These are phyloP conservation scores for Globia sparganii DNA, from an alignment of 2,888 invertebrate species.

Conservation along the genomic window DNA sequence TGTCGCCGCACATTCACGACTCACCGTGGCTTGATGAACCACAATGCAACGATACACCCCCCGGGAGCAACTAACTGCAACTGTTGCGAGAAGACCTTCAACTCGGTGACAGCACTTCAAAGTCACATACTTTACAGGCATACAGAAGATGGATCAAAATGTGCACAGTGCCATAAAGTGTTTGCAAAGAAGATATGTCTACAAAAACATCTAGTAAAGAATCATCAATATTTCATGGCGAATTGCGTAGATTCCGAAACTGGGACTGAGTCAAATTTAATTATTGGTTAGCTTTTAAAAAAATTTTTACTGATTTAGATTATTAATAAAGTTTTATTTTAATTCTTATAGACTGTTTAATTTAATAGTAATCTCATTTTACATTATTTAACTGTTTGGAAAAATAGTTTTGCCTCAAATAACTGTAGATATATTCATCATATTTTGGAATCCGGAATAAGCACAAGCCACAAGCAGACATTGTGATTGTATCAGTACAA, in stretches of 20 bases:
- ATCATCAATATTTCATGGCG: conserved; percentile 59
- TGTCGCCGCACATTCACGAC: conserved; percentile 78
- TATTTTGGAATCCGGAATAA: conserved; percentile 1
- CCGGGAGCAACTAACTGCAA: conserved; percentile 72
- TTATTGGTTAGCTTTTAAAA: conserved; percentile 5
- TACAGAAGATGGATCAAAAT: conserved; percentile 68
- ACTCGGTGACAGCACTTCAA: conserved; percentile 72
- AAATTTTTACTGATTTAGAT: neutral
- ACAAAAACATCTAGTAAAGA: conserved; percentile 71
- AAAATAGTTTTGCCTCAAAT: neutral
- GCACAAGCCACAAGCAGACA: neutral
- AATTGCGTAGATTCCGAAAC: conserved; percentile 16
- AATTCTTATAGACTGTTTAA: conserved; percentile 6
- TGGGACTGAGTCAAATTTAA: conserved; percentile 12
- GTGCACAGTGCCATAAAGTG: conserved; percentile 74
- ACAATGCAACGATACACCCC: conserved; percentile 75
- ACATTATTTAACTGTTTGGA: neutral
- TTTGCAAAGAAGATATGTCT: conserved; percentile 71
- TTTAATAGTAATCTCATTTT: neutral
- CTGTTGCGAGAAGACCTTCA: conserved; percentile 73
- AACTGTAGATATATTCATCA: neutral
- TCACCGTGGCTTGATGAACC: conserved; percentile 74
- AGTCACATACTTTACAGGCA: conserved; percentile 79
- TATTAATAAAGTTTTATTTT: conserved; percentile 11
- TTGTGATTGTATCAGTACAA: neutral